Base-by-base conservation (phyloP, 2,888 invertebrate species). In the Stegana nigrithorax region DNA sequence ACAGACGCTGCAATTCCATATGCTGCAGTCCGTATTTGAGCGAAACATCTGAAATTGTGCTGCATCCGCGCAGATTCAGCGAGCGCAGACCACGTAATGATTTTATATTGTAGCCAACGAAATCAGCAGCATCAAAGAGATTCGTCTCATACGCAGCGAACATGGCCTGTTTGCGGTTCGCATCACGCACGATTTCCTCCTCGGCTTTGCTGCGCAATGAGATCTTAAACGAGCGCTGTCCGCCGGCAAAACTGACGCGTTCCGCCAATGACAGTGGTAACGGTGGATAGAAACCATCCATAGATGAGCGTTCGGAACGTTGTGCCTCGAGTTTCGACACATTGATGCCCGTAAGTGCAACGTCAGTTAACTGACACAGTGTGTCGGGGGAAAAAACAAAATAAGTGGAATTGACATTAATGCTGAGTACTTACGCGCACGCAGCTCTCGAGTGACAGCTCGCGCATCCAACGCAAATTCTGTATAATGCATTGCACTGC, bases 41-140 rank as follows among this genome's bases (percentile, higher is more conserved):
- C 66, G 92, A 91, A 0, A 91, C 89, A 83, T 93, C 92, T 17
- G 92, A 91, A 59, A 93, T 89, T 81, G 89, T 89, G 69, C 89
- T 90, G 78, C 93, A 93, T 1, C 90, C 89, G 63, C 90, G 89
- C 14, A 93, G 85, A 78, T 92, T 90, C 5, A 93, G 84, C 53
- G 88, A 86, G 64, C 84, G 86, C 2, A 93, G 86, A 0, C 87
- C 86, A 67, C 86, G 88, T 12, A 90, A 73, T 29, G 88, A 85
- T 29, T 87, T 87, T 63, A 91, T 85, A 6, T 89, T 89, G 73
- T 87, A 88, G 1, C 84, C 84, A 45, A 79, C 78, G 21, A 80
- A 76, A 51, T 79, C 70, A 14, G 75, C 74, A 4, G 80, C 78
- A 53, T 79, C 74, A 21, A 80, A 75, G 0, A 78, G 63, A 50